Percentiles rank a stretch among this genome's conserved stretches.
Evolutionary conservation across 2,113 vertebrate species (phyloP).

Genomic region (Bambusicola thoracicus): DNA sequence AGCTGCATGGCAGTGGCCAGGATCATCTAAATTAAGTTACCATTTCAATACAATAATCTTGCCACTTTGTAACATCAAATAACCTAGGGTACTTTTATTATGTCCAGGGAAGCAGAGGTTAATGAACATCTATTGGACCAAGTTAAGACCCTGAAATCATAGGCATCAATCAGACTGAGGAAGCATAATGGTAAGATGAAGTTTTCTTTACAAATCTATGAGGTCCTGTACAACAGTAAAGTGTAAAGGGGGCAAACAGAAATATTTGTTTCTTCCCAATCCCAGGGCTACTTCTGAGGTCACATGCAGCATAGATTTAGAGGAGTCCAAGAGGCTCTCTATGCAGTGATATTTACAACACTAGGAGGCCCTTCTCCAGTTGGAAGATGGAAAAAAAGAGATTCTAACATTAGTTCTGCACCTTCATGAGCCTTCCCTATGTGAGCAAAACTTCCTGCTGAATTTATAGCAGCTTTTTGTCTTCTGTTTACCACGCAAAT

Average conservation of each 20-base stretch:
- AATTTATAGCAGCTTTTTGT: not conserved
- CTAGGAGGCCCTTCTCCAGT: not conserved
- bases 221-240: constrained; percentile 64
- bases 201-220: constrained; percentile 57
- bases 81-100: constrained; percentile 59
- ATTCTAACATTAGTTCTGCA: not conserved
- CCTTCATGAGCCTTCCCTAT: not conserved
- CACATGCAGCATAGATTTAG: constrained; percentile 39
- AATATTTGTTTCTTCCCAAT: constrained; percentile 31
- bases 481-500: not conserved
- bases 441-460: not conserved
- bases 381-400: not conserved
- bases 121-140: constrained; percentile 62
- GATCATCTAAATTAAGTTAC: not conserved
- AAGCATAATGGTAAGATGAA: constrained; percentile 47
- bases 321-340: not conserved
- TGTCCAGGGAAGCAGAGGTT: constrained; percentile 61
- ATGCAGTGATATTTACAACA: constrained; percentile 45
- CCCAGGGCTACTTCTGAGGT: constrained; percentile 47
- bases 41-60: constrained; percentile 48
- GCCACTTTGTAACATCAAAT: constrained; percentile 33
- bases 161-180: constrained; percentile 61
- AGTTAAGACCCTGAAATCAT: constrained; percentile 54
- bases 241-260: constrained; percentile 55
- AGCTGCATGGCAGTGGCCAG: not conserved